A percentile compares a stretch with the other conserved stretches of the same genome.
phyloP scores from a whole-genome alignment of 2,113 vertebrate species.

The Oreochromis spilurus region DNA sequence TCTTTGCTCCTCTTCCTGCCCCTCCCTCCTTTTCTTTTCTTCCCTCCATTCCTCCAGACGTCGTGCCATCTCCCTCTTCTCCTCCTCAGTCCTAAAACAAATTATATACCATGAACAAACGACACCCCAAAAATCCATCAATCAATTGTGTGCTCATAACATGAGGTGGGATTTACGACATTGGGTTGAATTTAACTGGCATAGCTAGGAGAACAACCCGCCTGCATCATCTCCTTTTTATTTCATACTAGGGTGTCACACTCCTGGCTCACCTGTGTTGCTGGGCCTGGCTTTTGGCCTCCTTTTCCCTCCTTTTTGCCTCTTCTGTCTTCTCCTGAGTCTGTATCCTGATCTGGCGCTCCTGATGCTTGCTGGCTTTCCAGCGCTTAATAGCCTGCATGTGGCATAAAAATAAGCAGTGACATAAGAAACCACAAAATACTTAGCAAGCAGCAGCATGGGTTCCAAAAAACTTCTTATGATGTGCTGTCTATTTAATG shows the following conservation, averaged over 20 bases:
- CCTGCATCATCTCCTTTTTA: not conserved
- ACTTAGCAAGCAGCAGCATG: not conserved
- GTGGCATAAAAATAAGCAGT: not conserved
- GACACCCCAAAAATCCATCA: not conserved
- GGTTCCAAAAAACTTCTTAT: not conserved
- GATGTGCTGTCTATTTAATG: not conserved
- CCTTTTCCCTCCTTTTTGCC: conserved; percentile 21
- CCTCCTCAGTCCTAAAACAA: conserved; percentile 59
- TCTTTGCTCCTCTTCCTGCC: conserved; percentile 67
- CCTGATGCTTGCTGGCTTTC: conserved; percentile 76
- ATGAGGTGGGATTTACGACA: not conserved
- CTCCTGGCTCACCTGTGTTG: conserved; percentile 57
- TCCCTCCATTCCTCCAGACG: conserved; percentile 78
- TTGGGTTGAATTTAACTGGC: not conserved
- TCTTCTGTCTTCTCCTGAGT: conserved; percentile 68
- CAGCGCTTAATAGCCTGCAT: conserved; percentile 84
- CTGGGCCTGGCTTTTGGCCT: conserved; percentile 45
- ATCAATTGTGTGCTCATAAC: not conserved
- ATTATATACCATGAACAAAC: not conserved
- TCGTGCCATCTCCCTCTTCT: conserved; percentile 66
- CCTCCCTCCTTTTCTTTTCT: conserved; percentile 66
- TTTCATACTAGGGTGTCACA: not conserved
- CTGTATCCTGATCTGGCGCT: conserved; percentile 68
- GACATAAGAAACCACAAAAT: not conserved
- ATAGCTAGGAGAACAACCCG: not conserved